phyloP scores from a whole-genome alignment of 2,113 vertebrate species.

The Paramisgurnus dabryanus region DNA sequence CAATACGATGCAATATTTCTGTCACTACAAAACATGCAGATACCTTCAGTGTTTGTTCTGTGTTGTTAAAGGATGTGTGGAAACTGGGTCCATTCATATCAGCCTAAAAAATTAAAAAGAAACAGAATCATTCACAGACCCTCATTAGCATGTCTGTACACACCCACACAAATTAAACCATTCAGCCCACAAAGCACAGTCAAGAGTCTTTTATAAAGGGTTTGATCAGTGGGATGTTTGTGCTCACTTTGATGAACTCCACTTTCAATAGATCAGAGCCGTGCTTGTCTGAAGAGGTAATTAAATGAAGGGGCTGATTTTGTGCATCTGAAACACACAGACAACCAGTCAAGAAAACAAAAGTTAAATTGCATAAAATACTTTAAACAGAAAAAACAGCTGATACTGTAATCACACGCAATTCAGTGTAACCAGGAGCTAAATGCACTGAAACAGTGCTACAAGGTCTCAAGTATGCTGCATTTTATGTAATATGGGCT shows the following conservation, averaged over 20 bases:
- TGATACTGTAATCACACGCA: too few species aligned
- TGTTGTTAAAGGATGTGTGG: slow-evolving; percentile 83
- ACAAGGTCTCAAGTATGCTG: neutral
- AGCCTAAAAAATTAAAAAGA: slow-evolving; percentile 73
- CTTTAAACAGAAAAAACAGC: neutral
- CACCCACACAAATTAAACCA: neutral
- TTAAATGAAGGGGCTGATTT: slow-evolving; percentile 82
- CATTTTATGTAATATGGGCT: too few species aligned
- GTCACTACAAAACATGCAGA: neutral
- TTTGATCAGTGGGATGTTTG: neutral
- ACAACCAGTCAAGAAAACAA: slow-evolving; percentile 11
- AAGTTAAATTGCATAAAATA: neutral
- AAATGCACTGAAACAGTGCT: neutral
- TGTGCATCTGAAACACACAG: slow-evolving; percentile 70
- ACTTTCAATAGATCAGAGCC: slow-evolving; percentile 89
- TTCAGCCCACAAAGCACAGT: neutral
- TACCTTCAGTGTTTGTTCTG: slow-evolving; percentile 91
- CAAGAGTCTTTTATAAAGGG: slow-evolving; percentile 4
- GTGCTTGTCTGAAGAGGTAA: slow-evolving; percentile 85
- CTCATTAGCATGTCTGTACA: neutral
- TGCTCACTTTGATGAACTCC: slow-evolving; percentile 86
- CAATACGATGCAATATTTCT: neutral
- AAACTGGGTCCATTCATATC: slow-evolving; percentile 85
- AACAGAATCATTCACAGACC: slow-evolving; percentile 13
- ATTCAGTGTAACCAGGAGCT: too few species aligned